Evolutionary conservation across 2,797 vertebrate genomes (phyloP).

Genomic region (Falco columbarius): DNA sequence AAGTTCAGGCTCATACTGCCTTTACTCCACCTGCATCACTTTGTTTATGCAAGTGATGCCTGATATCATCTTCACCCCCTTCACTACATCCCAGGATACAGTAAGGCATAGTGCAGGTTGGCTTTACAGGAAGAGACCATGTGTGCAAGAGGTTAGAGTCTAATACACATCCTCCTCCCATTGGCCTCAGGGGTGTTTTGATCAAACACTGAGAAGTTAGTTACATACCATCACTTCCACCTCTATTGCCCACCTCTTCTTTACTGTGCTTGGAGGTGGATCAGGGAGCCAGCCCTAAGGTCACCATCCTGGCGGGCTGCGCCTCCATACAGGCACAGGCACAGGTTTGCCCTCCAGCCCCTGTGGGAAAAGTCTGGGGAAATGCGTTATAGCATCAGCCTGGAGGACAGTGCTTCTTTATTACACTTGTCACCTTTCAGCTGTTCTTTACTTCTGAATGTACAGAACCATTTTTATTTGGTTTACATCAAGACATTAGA

Average conservation of each 20-base stretch:
- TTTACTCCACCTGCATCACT: background rate
- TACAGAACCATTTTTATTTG: conserved; percentile 59
- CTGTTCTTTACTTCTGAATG: conserved; percentile 52
- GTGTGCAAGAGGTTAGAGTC: background rate
- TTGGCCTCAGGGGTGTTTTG: background rate
- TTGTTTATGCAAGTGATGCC: background rate
- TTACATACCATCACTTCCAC: background rate
- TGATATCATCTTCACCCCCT: background rate
- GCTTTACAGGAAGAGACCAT: background rate
- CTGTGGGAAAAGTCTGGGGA: conserved; percentile 33
- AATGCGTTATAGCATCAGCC: background rate
- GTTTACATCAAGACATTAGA: conserved; percentile 61
- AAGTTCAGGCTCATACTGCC: background rate
- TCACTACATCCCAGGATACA: background rate
- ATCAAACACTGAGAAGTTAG: background rate
- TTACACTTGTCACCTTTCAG: conserved; percentile 33
- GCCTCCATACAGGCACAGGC: background rate
- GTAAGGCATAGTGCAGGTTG: background rate
- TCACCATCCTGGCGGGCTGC: background rate
- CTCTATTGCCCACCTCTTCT: background rate
- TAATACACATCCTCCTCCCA: background rate
- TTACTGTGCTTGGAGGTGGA: background rate
- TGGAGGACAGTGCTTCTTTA: conserved; percentile 42
- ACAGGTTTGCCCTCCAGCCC: background rate
- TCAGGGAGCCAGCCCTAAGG: conserved; percentile 23